phyloP scores from a whole-genome alignment of 1,140 invertebrate genomes.

The Neodiprion lecontei region DNA sequence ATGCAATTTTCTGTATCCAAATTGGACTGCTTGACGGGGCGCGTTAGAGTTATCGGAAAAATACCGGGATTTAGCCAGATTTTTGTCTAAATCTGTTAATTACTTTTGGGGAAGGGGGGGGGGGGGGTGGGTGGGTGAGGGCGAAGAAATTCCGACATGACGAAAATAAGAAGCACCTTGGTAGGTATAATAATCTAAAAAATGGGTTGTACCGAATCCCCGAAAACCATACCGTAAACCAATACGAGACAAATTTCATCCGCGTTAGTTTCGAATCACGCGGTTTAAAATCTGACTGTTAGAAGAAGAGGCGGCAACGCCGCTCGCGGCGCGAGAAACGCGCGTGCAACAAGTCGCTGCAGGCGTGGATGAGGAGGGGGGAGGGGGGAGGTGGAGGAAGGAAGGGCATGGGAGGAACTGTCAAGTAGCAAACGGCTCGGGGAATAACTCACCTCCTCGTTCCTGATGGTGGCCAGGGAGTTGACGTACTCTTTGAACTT shows the following conservation, averaged over 20 bases:
- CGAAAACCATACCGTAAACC: too few relatives aligned
- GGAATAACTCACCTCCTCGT: slow-evolving; percentile 64
- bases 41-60: background rate
- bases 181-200: too few relatives aligned
- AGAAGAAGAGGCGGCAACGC: slow-evolving; percentile 39
- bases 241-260: too few relatives aligned
- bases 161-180: too few relatives aligned
- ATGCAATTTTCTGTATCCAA: background rate
- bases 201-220: too few relatives aligned
- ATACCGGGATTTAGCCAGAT: too few relatives aligned
- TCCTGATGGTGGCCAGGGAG: slow-evolving; percentile 82
- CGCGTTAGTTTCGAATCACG: too few relatives aligned
- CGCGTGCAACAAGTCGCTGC: slow-evolving; percentile 55
- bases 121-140: too few relatives aligned
- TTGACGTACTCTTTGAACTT: slow-evolving; percentile 93
- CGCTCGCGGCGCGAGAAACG: slow-evolving; percentile 17
- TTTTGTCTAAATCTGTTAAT: too few relatives aligned
- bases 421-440: background rate
- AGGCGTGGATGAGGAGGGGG: slow-evolving; percentile 30
- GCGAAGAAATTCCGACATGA: too few relatives aligned
- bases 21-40: background rate
- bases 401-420: background rate
- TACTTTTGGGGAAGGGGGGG: too few relatives aligned
- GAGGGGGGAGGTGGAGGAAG: background rate
- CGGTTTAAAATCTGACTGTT: too few relatives aligned